These are phyloP conservation scores for Pedetes capensis DNA, from an alignment of 2,113 vertebrate species.

Conservation along the genomic window DNA sequence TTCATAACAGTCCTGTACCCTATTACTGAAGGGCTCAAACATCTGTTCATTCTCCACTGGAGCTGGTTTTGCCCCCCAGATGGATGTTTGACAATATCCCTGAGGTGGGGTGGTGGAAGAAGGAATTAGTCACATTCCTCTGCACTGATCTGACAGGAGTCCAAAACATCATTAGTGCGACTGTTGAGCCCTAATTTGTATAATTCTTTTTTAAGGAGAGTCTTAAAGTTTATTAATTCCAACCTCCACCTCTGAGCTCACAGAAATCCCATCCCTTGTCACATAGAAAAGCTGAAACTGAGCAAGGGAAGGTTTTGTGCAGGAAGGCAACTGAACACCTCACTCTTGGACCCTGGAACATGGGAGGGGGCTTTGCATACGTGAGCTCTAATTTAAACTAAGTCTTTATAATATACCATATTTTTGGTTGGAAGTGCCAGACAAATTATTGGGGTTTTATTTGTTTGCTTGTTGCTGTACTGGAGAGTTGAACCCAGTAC, in stretches of 20 bases:
- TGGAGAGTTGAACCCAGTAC: no score
- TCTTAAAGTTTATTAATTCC: neutral
- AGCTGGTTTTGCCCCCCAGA: neutral
- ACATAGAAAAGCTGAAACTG: neutral
- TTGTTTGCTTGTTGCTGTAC: no score
- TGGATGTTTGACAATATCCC: neutral
- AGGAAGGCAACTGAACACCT: neutral
- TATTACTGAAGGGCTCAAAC: neutral
- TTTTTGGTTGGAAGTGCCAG: neutral
- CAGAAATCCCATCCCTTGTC: neutral
- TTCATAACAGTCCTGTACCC: neutral
- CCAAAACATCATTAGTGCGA: neutral
- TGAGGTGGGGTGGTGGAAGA: neutral
- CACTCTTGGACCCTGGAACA: fast-evolving
- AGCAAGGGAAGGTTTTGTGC: neutral
- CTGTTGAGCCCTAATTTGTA: neutral
- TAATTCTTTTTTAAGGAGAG: no score
- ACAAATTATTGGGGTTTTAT: neutral
- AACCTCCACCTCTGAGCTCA: neutral
- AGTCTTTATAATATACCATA: neutral
- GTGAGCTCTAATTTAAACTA: no score
- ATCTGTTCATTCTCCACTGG: neutral
- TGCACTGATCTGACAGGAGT: neutral
- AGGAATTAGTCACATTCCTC: neutral
- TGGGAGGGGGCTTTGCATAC: fast-evolving